phyloP scores from a whole-genome alignment of 2,888 invertebrate genomes.

The Netelia fuscicornis region DNA sequence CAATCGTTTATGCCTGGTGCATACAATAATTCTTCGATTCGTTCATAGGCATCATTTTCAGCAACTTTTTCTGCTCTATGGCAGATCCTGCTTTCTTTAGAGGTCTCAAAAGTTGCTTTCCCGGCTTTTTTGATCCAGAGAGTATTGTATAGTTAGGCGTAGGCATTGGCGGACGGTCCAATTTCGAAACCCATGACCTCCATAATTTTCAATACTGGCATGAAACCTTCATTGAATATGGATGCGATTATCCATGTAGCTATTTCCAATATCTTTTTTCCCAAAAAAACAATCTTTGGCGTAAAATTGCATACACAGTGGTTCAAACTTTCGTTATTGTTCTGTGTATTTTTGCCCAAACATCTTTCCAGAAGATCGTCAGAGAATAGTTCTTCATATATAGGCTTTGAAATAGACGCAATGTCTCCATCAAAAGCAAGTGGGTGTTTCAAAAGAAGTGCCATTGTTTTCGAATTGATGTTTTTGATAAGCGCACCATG shows the following conservation, averaged over 20 bases:
- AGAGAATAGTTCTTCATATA: slow-evolving; percentile 60
- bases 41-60: too few species aligned
- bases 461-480: too few species aligned
- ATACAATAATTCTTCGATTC: too few species aligned
- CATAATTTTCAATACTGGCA: slow-evolving; percentile 64
- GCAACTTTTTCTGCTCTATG: too few species aligned
- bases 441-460: too few species aligned
- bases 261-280: slow-evolving; percentile 68
- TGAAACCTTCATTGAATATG: slow-evolving; percentile 70
- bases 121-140: too few species aligned
- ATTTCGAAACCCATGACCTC: slow-evolving; percentile 14
- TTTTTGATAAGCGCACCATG: too few species aligned
- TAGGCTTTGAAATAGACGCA: slow-evolving; percentile 62
- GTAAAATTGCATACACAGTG: slow-evolving; percentile 65
- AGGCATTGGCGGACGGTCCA: too few species aligned
- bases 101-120: too few species aligned
- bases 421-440: slow-evolving; percentile 27
- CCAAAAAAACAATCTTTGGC: slow-evolving; percentile 68
- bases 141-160: too few species aligned
- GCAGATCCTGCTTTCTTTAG: too few species aligned
- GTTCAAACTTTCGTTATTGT: slow-evolving; percentile 71
- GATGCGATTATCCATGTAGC: slow-evolving; percentile 64
- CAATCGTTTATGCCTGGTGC: too few species aligned
- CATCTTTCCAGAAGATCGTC: slow-evolving; percentile 67
- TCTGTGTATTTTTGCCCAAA: slow-evolving; percentile 67